A percentile compares a stretch with the other conserved stretches of the same genome.
Evolutionary conservation across 2,888 invertebrate species (phyloP).

Genomic region (Hydraecia micacea): DNA sequence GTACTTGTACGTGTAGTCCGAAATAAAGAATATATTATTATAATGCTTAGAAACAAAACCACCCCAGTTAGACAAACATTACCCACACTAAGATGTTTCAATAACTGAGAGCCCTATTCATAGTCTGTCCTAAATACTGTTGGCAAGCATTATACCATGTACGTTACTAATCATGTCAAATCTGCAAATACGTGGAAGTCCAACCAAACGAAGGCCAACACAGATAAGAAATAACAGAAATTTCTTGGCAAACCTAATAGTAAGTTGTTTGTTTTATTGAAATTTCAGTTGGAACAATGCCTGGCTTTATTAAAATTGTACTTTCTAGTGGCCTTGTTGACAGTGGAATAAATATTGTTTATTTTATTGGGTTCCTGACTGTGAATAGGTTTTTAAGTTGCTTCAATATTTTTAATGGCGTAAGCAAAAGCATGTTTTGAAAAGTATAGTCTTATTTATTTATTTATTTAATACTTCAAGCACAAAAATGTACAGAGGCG

Average conservation of each 20-base stretch:
- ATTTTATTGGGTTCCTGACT: constrained; percentile 9
- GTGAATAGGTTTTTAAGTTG: not conserved
- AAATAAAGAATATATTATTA: too few species aligned
- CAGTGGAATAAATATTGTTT: constrained; percentile 17
- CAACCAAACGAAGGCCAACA: constrained; percentile 67
- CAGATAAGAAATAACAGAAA: constrained; percentile 59
- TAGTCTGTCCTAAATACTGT: not conserved
- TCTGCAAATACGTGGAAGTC: constrained; percentile 10
- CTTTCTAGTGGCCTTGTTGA: constrained; percentile 58
- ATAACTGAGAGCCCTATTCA: not conserved
- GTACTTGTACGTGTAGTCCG: too few species aligned
- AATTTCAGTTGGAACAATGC: constrained; percentile 71
- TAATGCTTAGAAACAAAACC: not conserved
- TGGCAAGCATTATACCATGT: constrained; percentile 30
- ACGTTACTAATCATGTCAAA: constrained; percentile 37
- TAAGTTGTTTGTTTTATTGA: constrained; percentile 68
- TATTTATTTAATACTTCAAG: too few species aligned
- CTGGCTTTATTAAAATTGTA: constrained; percentile 70
- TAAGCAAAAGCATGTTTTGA: not conserved
- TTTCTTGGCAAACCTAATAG: constrained; percentile 62
- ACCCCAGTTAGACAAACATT: not conserved
- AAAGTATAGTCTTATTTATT: too few species aligned
- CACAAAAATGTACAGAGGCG: too few species aligned
- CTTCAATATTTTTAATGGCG: not conserved
- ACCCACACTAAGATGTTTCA: not conserved